A percentile compares a stretch with the other conserved stretches of the same genome.
phyloP scores from a whole-genome alignment of 1,140 invertebrate genomes.

The Drosophila elegans region DNA sequence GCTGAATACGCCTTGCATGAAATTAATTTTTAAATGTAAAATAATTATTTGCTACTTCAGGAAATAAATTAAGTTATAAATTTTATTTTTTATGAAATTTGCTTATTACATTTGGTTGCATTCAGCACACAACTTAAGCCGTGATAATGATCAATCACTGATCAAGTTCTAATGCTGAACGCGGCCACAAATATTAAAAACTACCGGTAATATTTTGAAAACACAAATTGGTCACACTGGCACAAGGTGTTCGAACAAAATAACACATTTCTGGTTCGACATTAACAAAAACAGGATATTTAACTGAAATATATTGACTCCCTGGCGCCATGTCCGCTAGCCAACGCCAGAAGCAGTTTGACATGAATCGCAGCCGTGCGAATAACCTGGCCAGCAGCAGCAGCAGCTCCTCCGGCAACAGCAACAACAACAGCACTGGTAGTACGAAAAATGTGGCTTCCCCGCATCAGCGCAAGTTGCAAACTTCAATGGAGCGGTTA shows the following conservation, averaged over 20 bases:
- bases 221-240: conserved; percentile 1
- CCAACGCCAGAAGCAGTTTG: conserved; percentile 45
- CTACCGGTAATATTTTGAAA: not conserved
- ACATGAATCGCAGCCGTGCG: conserved; percentile 31
- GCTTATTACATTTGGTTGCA: no score
- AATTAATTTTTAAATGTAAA: no score
- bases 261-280: conserved; percentile 12
- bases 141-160: no score
- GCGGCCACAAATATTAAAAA: not conserved
- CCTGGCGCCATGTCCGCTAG: conserved; percentile 40
- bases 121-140: no score
- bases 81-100: no score
- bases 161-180: not conserved
- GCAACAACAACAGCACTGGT: conserved; percentile 7
- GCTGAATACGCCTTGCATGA: no score
- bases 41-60: no score
- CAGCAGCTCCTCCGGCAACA: not conserved
- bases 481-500: conserved; percentile 57
- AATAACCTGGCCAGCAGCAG: conserved; percentile 5
- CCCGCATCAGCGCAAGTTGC: conserved; percentile 49
- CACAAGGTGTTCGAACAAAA: conserved; percentile 15
- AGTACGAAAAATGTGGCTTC: conserved; percentile 48
- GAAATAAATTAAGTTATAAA: no score
- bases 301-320: conserved; percentile 1
- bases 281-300: not conserved